Evolutionary conservation across 1,140 invertebrate genomes (phyloP), one percentile per base, ranked within the genome.

Genomic region (Musca vetustissima): DNA sequence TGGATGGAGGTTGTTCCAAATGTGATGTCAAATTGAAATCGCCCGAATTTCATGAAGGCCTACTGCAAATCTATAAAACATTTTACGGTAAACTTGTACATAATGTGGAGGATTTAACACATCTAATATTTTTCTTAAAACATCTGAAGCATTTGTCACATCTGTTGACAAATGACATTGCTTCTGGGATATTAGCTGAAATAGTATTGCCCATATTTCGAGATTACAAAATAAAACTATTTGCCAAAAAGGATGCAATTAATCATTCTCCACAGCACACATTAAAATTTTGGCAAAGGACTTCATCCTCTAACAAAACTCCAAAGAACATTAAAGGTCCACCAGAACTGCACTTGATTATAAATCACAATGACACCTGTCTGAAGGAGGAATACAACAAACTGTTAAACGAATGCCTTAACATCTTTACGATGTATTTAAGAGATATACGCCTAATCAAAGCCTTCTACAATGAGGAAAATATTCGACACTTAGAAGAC

Each of bases 401-500:
- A 61, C 36, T 70, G 11, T 66, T 81, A 0, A 73, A 78, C n/a
- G 79, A 81, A 25, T 81, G 79, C 43, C 65, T 81, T 0, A 76
- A 75, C 68, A 76, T 81, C 14, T 79, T 81, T 65, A 74, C 79
- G 8, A 77, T 78, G 69, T 81, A 81, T 70, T 25, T 81, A 28
- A 77, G 77, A 53, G 79, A 81, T 61, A 79, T 81, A 32, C 75
- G 79, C 0, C 64, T 81, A 49, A 73, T 81, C 0, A 81, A 81
- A 24, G 79, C 79, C 11, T 81, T 81, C 28, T 81, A 81, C 70
- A 81, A 79, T 64, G 79, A 79, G 47, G 79, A 81, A 70, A 81
- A 81, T 57, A 77, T 81, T 8, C 55, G 70, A 11, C 76, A 81
- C 32, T 80, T 81, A 73, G 77, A 81, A 55, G 77, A 81, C 57